These are phyloP conservation scores for Eledone cirrhosa DNA, from an alignment of 2,888 invertebrate genomes.

Conservation along the genomic window DNA sequence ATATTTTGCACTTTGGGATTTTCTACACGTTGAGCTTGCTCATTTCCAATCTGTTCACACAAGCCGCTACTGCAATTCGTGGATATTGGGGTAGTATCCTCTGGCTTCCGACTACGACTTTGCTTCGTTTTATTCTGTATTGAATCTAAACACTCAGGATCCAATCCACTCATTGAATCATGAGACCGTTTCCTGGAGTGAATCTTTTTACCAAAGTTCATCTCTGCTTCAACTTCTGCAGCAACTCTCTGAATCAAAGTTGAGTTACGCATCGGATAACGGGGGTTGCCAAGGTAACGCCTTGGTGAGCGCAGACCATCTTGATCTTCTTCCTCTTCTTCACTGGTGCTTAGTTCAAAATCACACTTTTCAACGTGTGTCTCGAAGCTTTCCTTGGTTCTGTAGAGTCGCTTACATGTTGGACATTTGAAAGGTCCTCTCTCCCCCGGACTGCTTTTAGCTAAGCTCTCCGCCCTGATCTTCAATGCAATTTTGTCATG, in stretches of 20 bases:
- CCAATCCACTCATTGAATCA: neutral
- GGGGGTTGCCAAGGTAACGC: slow-evolving; percentile 27
- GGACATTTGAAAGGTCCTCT: slow-evolving; percentile 81
- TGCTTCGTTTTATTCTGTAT: no score
- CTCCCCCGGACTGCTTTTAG: slow-evolving; percentile 59
- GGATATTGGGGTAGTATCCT: no score
- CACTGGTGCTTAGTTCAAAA: slow-evolving; percentile 66
- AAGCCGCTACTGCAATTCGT: no score
- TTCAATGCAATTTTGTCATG: slow-evolving; percentile 69
- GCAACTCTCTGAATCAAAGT: slow-evolving; percentile 42
- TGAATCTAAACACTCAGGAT: neutral
- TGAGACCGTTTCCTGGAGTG: slow-evolving; percentile 17
- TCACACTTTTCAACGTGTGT: slow-evolving; percentile 64
- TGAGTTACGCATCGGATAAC: slow-evolving; percentile 39
- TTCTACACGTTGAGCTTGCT: no score
- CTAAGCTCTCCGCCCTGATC: slow-evolving; percentile 64
- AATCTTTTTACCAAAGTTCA: neutral
- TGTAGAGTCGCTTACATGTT: slow-evolving; percentile 78
- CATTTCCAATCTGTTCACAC: no score
- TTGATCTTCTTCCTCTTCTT: slow-evolving; percentile 59
- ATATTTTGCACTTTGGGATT: no score
- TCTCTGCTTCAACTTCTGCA: slow-evolving; percentile 38
- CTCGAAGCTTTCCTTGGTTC: slow-evolving; percentile 65
- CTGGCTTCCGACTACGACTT: no score
- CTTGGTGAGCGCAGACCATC: slow-evolving; percentile 30